Percentiles rank a stretch among this genome's conserved stretches.
phyloP scores from a whole-genome alignment of 2,113 vertebrate genomes.

The Campylomormyrus tamandua region DNA sequence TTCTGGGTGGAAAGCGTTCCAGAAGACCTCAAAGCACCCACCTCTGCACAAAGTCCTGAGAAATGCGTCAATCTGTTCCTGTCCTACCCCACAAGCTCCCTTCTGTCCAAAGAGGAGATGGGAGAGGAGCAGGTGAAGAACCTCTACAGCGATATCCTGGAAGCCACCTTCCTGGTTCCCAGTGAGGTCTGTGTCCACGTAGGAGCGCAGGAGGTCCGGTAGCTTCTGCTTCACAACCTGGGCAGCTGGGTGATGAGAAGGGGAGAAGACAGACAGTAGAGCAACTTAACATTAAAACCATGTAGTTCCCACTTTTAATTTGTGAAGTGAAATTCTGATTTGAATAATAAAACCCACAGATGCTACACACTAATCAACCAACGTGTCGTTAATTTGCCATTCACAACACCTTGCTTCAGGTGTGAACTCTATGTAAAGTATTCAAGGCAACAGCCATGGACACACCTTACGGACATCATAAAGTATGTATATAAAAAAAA shows the following conservation, averaged over 20 bases:
- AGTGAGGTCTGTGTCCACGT: conserved; percentile 88
- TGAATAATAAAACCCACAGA: neutral
- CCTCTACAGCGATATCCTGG: conserved; percentile 99
- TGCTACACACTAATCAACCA: neutral
- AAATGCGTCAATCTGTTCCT: conserved; percentile 97
- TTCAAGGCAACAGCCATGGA: neutral
- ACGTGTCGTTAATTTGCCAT: neutral
- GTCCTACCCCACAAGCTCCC: conserved; percentile 93
- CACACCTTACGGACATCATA: neutral
- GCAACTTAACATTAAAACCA: neutral
- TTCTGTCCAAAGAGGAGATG: conserved; percentile 98
- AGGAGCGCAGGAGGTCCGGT: conserved; percentile 93
- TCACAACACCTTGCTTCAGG: neutral
- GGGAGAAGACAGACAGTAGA: neutral
- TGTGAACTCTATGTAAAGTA: neutral
- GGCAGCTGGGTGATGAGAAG: conserved; percentile 56
- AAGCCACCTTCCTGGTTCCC: conserved; percentile 99
- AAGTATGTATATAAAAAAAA: neutral
- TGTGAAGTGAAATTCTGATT: neutral
- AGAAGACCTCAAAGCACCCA: conserved; percentile 41
- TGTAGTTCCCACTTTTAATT: neutral
- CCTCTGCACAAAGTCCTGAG: conserved; percentile 98
- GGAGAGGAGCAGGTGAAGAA: conserved; percentile 97
- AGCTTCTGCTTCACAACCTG: conserved; percentile 99
- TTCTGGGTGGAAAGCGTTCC: neutral